Base-by-base conservation (phyloP, 2,888 invertebrate species). In the Drosophila multiciliata region DNA sequence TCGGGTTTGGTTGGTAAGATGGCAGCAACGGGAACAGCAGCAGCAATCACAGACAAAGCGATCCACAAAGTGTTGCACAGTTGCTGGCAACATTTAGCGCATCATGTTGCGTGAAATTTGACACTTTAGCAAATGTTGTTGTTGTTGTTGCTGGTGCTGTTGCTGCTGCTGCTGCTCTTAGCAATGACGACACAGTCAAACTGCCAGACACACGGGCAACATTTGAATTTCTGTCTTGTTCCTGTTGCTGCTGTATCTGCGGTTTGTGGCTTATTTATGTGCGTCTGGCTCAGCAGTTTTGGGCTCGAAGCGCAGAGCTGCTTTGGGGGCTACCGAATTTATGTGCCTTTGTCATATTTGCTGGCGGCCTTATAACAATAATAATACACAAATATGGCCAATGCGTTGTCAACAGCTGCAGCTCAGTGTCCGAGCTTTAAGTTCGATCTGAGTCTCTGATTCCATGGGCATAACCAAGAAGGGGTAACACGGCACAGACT, bases 41-140 rank as follows among this genome's bases (percentile, higher is more conserved):
- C 66, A 67, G 55, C 62, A 76, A 70, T 66, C 62, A 72, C 64
- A 75, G 74, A 63, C 61, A 75, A 62, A 68, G 68, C 67, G 68
- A 3, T 9, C 35, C 69, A 65, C 60, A 63, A 62, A 67, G 73
- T 80, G 80, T 80, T 80, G 81, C 78, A 64, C 82, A 75, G 89
- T 89, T 82, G 78, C 74, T 87, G 83, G 90, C 88, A 88, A 77
- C 87, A 89, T 86, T 87, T 86, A 85, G 89, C 89, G 87, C 88
- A 80, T 88, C 90, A 88, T 86, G 87, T 90, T 87, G 87, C 90
- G 88, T 87, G 87, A 87, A 87, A 87, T 89, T 88, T 89, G 87
- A 87, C 90, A 90, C 87, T 87, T 89, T 89, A 75, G 73, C 77
- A 75, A 77, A 75, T 75, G 75, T 71, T 77, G 78, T 66, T 71